Conservation (phyloP, 2,113 vertebrate genomes). For the Steatornis caripensis region DNA sequence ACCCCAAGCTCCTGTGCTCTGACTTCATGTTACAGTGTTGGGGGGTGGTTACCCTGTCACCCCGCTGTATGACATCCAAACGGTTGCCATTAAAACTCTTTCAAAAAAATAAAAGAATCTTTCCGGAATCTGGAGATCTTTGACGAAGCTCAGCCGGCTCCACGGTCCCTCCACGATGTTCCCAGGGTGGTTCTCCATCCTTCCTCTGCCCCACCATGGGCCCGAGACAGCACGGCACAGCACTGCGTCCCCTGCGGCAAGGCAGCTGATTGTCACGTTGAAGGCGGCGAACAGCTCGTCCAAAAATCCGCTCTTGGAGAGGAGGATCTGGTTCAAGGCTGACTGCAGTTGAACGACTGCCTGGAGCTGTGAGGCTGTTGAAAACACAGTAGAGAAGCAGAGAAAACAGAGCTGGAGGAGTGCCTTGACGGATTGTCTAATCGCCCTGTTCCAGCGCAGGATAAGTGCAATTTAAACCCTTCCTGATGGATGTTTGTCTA, state of each 20-base stretch:
- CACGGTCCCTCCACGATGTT: accelerated
- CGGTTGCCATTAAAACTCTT: background rate
- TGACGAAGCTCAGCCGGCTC: background rate
- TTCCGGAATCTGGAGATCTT: background rate
- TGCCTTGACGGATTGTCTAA: background rate
- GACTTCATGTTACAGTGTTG: accelerated
- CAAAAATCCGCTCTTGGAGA: background rate
- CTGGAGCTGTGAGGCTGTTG: background rate
- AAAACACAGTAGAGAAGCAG: background rate
- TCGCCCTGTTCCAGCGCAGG: accelerated
- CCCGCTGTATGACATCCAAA: background rate
- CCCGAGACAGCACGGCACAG: background rate
- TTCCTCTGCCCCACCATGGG: background rate
- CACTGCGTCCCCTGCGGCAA: background rate
- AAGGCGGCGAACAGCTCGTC: background rate
- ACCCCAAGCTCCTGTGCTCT: background rate
- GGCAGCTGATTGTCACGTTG: background rate
- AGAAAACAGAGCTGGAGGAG: background rate
- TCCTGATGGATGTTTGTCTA: background rate
- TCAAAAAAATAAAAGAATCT: background rate
- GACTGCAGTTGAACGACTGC: background rate
- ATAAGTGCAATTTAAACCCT: background rate
- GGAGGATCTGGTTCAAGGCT: background rate
- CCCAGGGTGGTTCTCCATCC: background rate
- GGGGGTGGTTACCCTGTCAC: background rate